Percentiles rank a stretch among this genome's conserved stretches.
phyloP scores from a whole-genome alignment of 2,113 vertebrate species.

The Pachycephala philippinensis region DNA sequence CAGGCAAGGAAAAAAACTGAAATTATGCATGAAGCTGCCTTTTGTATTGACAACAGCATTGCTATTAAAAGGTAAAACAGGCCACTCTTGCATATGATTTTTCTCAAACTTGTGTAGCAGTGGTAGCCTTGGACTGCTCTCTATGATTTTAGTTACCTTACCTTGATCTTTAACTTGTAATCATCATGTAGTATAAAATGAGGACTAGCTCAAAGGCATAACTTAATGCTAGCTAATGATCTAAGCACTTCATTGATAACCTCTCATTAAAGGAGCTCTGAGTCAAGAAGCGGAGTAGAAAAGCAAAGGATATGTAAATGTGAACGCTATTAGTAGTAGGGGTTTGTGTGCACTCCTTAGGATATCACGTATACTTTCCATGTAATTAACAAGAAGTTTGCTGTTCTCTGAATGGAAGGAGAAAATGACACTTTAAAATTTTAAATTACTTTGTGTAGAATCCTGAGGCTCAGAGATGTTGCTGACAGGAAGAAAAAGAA shows the following conservation, averaged over 20 bases:
- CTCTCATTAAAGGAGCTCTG: not conserved
- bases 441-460: not conserved
- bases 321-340: not conserved
- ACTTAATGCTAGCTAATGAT: not conserved
- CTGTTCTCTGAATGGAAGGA: not conserved
- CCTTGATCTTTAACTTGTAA: not conserved
- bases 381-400: not conserved
- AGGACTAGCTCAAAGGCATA: not conserved
- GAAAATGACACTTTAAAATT: not conserved
- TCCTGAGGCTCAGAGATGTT: not conserved
- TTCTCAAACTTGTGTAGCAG: not conserved
- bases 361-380: not conserved
- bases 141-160: not conserved
- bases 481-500: not conserved
- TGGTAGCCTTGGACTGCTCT: not conserved
- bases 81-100: not conserved
- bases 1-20: not conserved
- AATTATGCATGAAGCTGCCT: not conserved
- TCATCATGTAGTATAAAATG: not conserved
- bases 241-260: not conserved
- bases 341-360: not conserved
- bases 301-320: not conserved
- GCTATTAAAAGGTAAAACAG: not conserved
- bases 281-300: not conserved
- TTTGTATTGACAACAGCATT: not conserved